A percentile compares a stretch with the other conserved stretches of the same genome.
These are phyloP conservation scores for Thera obeliscata DNA, from an alignment of 2,888 invertebrate species.

Conservation along the genomic window DNA sequence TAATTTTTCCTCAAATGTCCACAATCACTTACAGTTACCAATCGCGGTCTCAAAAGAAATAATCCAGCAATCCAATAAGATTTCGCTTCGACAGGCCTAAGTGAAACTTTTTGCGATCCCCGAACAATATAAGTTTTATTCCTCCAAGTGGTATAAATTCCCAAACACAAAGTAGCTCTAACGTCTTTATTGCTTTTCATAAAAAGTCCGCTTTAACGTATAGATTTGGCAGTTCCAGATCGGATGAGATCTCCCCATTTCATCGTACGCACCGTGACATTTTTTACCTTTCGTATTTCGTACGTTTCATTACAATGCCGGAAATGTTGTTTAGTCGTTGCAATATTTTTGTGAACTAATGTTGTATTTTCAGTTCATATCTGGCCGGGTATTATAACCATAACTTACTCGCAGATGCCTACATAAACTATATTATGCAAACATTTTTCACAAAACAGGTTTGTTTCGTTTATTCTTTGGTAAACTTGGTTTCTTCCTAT, in stretches of 20 bases:
- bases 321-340: conserved; percentile 25
- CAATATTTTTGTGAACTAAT: conserved; percentile 29
- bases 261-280: conserved; percentile 49
- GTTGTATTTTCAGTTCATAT: conserved; percentile 29
- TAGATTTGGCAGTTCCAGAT: conserved; percentile 70
- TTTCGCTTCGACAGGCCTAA: conserved; percentile 78
- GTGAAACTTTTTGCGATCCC: conserved; percentile 80
- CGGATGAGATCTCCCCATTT: conserved; percentile 56
- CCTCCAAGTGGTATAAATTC: conserved; percentile 81
- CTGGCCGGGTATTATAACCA: conserved; percentile 25
- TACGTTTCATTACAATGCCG: conserved; percentile 33
- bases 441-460: conserved; percentile 12
- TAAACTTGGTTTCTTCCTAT: conserved; percentile 1
- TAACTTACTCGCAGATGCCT: conserved; percentile 27
- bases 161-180: conserved; percentile 82
- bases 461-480: conserved; percentile 7
- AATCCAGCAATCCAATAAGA: conserved; percentile 79
- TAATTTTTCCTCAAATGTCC: background rate
- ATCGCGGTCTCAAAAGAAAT: conserved; percentile 69
- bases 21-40: conserved; percentile 54
- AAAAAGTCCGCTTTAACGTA: conserved; percentile 75
- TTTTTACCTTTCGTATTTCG: conserved; percentile 55
- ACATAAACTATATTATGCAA: conserved; percentile 21
- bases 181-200: conserved; percentile 84
- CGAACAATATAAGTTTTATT: conserved; percentile 83